Evolutionary conservation across 2,797 vertebrate species (phyloP).

Genomic region (Lagorchestes hirsutus): DNA sequence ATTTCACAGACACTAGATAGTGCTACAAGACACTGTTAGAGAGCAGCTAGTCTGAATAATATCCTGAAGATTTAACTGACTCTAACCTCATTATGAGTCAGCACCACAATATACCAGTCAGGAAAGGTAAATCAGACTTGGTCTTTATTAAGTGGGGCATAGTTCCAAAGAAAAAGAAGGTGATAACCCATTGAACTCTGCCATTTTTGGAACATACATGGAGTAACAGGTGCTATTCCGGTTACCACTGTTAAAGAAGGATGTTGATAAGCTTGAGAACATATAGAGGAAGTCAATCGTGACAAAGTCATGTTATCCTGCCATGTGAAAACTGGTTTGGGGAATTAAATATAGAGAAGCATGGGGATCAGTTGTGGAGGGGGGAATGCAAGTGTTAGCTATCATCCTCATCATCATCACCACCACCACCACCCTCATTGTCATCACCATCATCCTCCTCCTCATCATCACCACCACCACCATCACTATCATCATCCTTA

Average conservation of each 20-base stretch:
- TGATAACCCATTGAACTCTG: not conserved
- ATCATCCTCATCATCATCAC: not conserved
- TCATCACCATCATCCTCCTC: too few relatives aligned
- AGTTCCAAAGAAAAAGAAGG: not conserved
- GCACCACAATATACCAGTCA: not conserved
- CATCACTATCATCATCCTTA: too few relatives aligned
- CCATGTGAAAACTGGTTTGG: not conserved
- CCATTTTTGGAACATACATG: not conserved
- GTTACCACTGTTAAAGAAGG: not conserved
- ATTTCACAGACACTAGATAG: not conserved
- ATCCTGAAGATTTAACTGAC: not conserved
- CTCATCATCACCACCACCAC: too few relatives aligned
- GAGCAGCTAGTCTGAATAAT: not conserved
- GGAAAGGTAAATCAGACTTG: not conserved
- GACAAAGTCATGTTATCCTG: not conserved
- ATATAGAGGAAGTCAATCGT: not conserved
- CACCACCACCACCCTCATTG: fast-evolving
- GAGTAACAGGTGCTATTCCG: not conserved
- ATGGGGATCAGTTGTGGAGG: not conserved
- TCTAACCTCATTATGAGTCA: not conserved
- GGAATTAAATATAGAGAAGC: not conserved
- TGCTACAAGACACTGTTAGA: not conserved
- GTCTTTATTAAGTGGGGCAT: not conserved
- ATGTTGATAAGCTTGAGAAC: not conserved
- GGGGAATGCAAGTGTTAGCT: not conserved